Evolutionary conservation across 2,113 vertebrate species (phyloP).

Genomic region (Thymallus thymallus): DNA sequence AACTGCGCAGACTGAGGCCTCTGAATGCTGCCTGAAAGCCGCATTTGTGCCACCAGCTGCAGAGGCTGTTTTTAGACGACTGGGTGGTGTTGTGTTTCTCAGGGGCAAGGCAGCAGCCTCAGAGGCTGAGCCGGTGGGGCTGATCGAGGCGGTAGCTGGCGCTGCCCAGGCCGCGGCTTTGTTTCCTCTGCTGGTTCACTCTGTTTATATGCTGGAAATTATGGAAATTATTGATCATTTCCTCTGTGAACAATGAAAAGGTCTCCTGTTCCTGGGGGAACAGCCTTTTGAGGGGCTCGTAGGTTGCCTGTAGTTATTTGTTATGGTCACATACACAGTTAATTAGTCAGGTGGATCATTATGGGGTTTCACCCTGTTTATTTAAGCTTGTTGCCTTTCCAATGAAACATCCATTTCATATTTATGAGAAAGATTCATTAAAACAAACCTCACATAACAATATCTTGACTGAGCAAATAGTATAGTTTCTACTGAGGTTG

Average conservation of each 20-base stretch:
- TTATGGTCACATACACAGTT: conserved; percentile 20
- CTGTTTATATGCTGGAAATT: conserved; percentile 97
- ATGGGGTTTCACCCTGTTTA: background rate
- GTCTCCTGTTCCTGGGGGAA: conserved; percentile 79
- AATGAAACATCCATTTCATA: background rate
- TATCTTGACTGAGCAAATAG: background rate
- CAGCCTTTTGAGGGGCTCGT: conserved; percentile 22
- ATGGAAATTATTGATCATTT: conserved; percentile 95
- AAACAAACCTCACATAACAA: background rate
- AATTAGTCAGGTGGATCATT: conserved; percentile 61
- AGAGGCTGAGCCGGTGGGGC: conserved; percentile 51
- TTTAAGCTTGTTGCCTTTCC: no score
- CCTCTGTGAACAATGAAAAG: conserved; percentile 82
- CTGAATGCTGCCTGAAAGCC: conserved; percentile 82
- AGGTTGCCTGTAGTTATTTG: conserved; percentile 25
- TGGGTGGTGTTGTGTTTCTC: conserved; percentile 43
- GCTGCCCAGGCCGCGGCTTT: conserved; percentile 82
- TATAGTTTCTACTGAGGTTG: background rate
- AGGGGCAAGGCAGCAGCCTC: conserved; percentile 20
- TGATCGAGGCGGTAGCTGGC: conserved; percentile 76
- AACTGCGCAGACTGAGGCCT: conserved; percentile 83
- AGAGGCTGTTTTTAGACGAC: conserved; percentile 91
- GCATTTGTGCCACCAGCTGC: conserved; percentile 95
- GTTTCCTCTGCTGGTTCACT: conserved; percentile 86
- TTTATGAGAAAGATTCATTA: background rate